phyloP scores from a whole-genome alignment of 1,140 invertebrate genomes.

The Nephila pilipes region DNA sequence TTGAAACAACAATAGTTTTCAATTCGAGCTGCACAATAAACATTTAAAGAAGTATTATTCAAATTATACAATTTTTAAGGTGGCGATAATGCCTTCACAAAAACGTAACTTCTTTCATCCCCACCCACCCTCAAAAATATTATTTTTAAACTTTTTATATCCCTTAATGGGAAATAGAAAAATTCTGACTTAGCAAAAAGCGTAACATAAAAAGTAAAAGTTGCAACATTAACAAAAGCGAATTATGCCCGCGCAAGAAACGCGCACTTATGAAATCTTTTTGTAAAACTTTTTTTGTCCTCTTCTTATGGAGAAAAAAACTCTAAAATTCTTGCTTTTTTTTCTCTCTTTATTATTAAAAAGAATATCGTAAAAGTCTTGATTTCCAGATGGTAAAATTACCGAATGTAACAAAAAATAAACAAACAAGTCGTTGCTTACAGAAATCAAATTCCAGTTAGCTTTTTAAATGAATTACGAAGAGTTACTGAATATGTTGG shows the following conservation, averaged over 20 bases:
- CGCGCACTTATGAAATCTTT: background rate
- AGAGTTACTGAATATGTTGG: no score
- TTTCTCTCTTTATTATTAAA: background rate
- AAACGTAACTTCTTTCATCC: no score
- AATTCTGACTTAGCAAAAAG: constrained; percentile 47
- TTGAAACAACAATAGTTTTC: constrained; percentile 25
- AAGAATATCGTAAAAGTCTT: background rate
- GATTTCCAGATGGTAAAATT: background rate
- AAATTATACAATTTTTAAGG: constrained; percentile 25
- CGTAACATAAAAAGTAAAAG: background rate
- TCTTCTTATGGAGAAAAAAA: background rate
- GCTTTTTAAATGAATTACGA: no score
- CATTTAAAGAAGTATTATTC: constrained; percentile 65
- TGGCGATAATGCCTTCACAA: constrained; percentile 43
- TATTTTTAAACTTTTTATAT: background rate
- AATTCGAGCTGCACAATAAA: constrained; percentile 55
- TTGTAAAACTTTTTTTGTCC: background rate
- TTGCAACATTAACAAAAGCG: background rate
- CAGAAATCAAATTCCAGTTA: no score
- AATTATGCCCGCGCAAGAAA: background rate
- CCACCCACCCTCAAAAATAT: background rate
- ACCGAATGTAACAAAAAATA: no score
- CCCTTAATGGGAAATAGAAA: background rate
- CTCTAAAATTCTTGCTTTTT: background rate
- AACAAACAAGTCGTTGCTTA: no score